Evolutionary conservation across 2,797 vertebrate genomes (phyloP), one percentile per base, ranked within the genome.

Genomic region (Bovichtus variegatus): DNA sequence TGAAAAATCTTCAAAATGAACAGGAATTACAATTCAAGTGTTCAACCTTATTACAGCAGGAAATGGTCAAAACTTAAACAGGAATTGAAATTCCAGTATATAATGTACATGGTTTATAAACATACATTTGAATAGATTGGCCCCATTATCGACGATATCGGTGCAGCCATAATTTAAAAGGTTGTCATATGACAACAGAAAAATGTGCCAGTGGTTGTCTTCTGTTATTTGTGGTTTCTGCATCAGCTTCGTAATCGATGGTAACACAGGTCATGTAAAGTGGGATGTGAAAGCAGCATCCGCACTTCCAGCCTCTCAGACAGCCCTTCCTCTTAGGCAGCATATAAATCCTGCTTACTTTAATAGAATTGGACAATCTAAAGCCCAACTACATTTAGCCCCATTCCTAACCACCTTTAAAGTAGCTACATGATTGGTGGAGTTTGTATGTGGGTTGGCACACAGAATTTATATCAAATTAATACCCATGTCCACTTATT

Each of bases 131-230:
- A 34, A 9, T 34, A 34, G 31, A 34, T 34, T 1, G 31, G 31
- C 31, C 31, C 31, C 31, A 34, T 34, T 34, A 34, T 34, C 31
- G 31, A 9, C 31, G 31, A 34, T 31, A 34, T 9, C 34, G 31
- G 31, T 8, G 31, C 31, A 34, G 34, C 31, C 31, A 31, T 34
- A 34, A 31, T 34, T 34, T 31, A 34, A 34, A 60, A 66, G 64
- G 68, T 76, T 19, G 4, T 46, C 16, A 6, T 50, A 1, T 64
- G 5, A n/a, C 8, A 66, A 66, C 46, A 73, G 25, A 27, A 66
- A 78, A 47, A 16, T 66, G 1, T 15, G n/a, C 36, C 64, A 31
- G n/a, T 11, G 40, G 15, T 61, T 15, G 40, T 65, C 13, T 34
- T 53, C 18, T 44, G 12, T 46, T 27, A 12, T 1, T 4, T 59